These are phyloP conservation scores for Neomorphus geoffroyi DNA, from an alignment of 2,797 vertebrate species.

Conservation along the genomic window DNA sequence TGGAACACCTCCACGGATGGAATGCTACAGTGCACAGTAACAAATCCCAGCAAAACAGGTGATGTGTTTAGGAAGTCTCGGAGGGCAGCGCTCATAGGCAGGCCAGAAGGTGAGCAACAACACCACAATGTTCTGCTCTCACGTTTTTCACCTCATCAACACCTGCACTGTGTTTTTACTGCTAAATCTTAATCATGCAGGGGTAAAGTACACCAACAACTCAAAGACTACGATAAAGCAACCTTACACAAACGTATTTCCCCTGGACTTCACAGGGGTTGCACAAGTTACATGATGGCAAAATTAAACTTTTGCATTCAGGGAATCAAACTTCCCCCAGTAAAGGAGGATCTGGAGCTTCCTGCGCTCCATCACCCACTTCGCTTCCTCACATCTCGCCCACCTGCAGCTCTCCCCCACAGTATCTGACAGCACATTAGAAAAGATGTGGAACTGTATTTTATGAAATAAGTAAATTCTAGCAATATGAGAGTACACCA, in stretches of 20 bases:
- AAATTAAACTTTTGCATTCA: not conserved
- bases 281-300: not conserved
- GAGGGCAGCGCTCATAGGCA: not conserved
- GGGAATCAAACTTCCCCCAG: not conserved
- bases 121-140: not conserved
- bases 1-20: not conserved
- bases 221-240: not conserved
- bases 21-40: not conserved
- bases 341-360: not conserved
- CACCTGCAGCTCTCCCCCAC: not conserved
- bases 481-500: not conserved
- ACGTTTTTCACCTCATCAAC: not conserved
- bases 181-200: fast-evolving
- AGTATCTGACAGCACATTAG: not conserved
- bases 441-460: not conserved
- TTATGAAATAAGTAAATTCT: not conserved
- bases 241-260: not conserved
- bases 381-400: not conserved
- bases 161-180: not conserved
- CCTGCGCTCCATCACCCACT: not conserved
- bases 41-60: not conserved
- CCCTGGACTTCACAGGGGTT: not conserved
- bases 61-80: not conserved
- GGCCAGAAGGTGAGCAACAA: not conserved
- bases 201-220: not conserved